These are phyloP conservation scores for Larimichthys polyactis DNA, from an alignment of 2,113 vertebrate genomes.

Conservation along the genomic window DNA sequence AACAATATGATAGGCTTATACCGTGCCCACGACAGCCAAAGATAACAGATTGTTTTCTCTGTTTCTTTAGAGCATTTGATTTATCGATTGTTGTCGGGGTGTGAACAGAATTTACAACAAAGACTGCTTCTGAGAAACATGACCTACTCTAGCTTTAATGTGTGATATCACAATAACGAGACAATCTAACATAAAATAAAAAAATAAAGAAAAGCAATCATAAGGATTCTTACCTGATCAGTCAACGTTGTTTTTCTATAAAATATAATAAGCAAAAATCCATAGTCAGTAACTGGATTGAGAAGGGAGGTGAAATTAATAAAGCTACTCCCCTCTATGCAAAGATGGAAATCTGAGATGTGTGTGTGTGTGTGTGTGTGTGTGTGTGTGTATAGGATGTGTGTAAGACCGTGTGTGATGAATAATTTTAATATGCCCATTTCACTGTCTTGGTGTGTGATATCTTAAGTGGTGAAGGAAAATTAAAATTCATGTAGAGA, in stretches of 20 bases:
- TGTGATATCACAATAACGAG: constrained; percentile 25
- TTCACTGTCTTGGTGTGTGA: constrained; percentile 45
- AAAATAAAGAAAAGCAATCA: constrained; percentile 58
- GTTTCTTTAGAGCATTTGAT: no score
- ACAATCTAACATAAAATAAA: constrained; percentile 33
- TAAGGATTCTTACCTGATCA: constrained; percentile 36
- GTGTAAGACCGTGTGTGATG: background rate
- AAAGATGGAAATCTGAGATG: constrained; percentile 39
- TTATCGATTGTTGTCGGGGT: no score
- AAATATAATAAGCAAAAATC: constrained; percentile 41
- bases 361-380: constrained; percentile 11
- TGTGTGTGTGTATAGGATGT: background rate
- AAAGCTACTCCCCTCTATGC: constrained; percentile 30
- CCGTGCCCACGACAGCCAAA: background rate
- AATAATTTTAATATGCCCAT: constrained; percentile 43
- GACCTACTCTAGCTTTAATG: background rate
- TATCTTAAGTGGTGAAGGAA: constrained; percentile 54
- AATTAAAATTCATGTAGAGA: constrained; percentile 54
- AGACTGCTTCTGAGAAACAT: no score
- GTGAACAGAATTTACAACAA: no score
- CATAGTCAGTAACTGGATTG: constrained; percentile 72
- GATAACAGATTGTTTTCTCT: no score
- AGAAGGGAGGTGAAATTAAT: constrained; percentile 58
- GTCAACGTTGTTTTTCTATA: constrained; percentile 23
- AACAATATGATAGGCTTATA: no score